Conservation (phyloP, 2,888 invertebrate species). For the Ennomos erosarius region DNA sequence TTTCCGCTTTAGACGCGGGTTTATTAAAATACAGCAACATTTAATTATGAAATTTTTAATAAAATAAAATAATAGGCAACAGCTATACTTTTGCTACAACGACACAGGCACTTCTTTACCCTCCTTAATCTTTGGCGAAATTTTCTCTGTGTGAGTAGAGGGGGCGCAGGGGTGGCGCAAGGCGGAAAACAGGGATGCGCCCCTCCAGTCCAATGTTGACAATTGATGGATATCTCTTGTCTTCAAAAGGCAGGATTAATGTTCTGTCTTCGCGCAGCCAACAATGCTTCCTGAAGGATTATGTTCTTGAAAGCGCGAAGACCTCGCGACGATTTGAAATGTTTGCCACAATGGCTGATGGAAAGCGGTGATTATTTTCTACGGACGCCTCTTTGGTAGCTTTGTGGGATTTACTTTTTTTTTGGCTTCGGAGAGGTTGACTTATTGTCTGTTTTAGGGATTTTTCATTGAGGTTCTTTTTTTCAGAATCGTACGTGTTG, state of each 20-base stretch:
- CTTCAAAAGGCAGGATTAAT: constrained; percentile 84
- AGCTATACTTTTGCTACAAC: no score
- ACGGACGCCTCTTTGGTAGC: constrained; percentile 38
- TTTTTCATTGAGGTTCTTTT: not conserved
- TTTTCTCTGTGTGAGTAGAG: constrained; percentile 64
- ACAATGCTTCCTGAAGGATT: constrained; percentile 69
- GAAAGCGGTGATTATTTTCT: constrained; percentile 43
- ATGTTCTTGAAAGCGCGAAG: constrained; percentile 51
- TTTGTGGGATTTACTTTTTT: constrained; percentile 36
- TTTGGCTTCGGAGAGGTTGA: not conserved
- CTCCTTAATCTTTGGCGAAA: constrained; percentile 62
- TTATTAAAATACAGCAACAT: no score
- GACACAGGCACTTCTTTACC: constrained; percentile 1
- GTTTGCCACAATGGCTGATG: constrained; percentile 30
- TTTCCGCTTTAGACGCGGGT: no score
- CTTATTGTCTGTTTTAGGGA: not conserved
- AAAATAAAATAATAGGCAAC: no score
- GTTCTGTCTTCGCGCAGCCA: constrained; percentile 62
- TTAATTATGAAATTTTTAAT: no score
- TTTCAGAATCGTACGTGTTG: no score
- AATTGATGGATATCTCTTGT: constrained; percentile 85
- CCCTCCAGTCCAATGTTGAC: constrained; percentile 81
- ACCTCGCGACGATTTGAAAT: constrained; percentile 34
- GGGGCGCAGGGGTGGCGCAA: constrained; percentile 48
- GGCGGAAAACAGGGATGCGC: constrained; percentile 53